Base-by-base conservation (phyloP, 2,888 invertebrate genomes). In the Elegia similella region DNA sequence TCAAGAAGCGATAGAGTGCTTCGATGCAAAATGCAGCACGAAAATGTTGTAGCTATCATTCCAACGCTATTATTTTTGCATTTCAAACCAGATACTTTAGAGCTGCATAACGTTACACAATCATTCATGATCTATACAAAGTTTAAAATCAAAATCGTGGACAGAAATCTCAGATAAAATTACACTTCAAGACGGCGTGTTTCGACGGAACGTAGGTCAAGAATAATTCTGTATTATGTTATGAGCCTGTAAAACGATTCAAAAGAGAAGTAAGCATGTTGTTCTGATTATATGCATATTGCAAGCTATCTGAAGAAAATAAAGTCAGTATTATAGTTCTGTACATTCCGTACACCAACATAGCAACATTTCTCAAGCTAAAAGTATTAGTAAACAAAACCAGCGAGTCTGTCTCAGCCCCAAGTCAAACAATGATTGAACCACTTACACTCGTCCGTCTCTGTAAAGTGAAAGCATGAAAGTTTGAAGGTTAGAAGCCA, bases 401-500 rank as follows among this genome's bases (percentile, higher is more conserved):
- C 82, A 83, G 82, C 78, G 72, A 72, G 69, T 74, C 62, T 72
- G 66, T 77, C 67, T 75, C 82, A 85, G 80, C 77, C 85, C 78
- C 80, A 73, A 73, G 72, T 75, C 75, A 80, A 73, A 80, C 74
- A 80, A 85, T 77, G 82, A 75, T 78, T 79, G 77, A 77, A 80
- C 73, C 76, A 89, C 90, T 91, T 90, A 91, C 90, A 89, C 86
- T 90, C 89, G 85, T 90, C 90, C 89, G 87, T 80, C 70, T 89
- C 90, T 91, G 90, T 86, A 91, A 90, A 86, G 77, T 83, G 88
- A 88, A 86, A 89, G 89, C 88, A 89, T 82, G 87, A 86, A 77
- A 88, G 82, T 80, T 86, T 73, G 80, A 75, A 80, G 71, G 88
- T 88, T 88, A 88, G 75, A 82, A 81, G 84, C 80, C 68, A 78